Evolutionary conservation across 2,797 vertebrate genomes (phyloP).

Genomic region (Acanthis flammea): DNA sequence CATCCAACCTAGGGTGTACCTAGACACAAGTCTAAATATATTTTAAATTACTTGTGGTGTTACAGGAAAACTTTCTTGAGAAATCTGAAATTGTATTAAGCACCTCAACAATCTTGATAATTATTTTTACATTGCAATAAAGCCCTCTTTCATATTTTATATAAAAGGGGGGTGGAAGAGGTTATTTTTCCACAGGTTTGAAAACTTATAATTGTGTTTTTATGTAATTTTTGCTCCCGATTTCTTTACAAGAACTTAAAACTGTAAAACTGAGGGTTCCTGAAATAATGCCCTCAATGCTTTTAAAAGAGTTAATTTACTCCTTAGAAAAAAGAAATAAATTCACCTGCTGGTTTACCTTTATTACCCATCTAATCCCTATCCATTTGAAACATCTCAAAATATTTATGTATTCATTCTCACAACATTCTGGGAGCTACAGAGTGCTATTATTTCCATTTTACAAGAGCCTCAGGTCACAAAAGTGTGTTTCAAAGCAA

Average conservation of each 20-base stretch:
- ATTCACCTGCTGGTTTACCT: not conserved
- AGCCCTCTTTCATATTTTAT: not conserved
- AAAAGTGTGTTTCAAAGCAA: not conserved
- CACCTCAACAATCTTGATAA: not conserved
- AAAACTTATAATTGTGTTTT: not conserved
- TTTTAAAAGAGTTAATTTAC: not conserved
- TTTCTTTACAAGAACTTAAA: not conserved
- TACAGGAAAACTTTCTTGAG: not conserved
- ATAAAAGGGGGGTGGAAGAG: rapidly evolving
- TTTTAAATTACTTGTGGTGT: not conserved
- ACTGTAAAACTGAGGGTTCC: not conserved
- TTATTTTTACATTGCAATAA: not conserved
- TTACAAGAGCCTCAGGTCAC: not conserved
- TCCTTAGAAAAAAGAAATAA: not conserved
- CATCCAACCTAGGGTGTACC: not conserved
- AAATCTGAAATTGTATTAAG: not conserved
- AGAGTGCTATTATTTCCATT: not conserved
- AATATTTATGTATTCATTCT: not conserved
- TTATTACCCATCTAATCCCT: not conserved
- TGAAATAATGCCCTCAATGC: not conserved
- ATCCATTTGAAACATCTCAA: not conserved
- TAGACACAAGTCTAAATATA: not conserved
- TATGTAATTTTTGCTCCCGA: not conserved
- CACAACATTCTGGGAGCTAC: not conserved
- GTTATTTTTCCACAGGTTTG: not conserved